A percentile compares a stretch with the other conserved stretches of the same genome.
Evolutionary conservation across 2,888 invertebrate genomes (phyloP).

Genomic region (Epistrophe grossulariae): DNA sequence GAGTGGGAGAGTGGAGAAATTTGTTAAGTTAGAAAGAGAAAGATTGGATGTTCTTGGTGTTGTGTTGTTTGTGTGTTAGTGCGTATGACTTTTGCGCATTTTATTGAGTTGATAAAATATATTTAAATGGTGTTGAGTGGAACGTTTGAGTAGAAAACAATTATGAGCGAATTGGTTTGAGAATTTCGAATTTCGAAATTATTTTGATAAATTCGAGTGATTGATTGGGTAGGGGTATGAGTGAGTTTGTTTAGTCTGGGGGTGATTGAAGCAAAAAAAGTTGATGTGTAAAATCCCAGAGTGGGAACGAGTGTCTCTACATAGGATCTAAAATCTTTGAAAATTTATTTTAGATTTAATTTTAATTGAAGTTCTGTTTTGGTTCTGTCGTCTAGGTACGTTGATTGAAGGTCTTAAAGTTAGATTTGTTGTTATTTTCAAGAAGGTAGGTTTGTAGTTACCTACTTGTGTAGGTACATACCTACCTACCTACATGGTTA

Average conservation of each 20-base stretch:
- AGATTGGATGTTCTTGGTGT: neutral
- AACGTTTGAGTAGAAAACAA: neutral
- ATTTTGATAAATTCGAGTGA: neutral
- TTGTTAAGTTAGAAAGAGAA: neutral
- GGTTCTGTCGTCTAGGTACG: no score
- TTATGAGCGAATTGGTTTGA: neutral
- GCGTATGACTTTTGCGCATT: constrained; percentile 34
- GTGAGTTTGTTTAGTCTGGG: neutral
- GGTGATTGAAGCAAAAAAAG: neutral
- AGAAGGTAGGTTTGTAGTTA: no score
- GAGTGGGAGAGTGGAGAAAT: constrained; percentile 35
- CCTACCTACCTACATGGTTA: no score
- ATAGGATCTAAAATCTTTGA: neutral
- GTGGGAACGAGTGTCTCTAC: neutral
- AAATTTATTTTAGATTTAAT: neutral
- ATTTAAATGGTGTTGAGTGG: constrained; percentile 38
- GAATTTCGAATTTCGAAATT: constrained; percentile 20
- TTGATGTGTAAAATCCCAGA: neutral
- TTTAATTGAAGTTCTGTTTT: no score
- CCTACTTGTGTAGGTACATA: no score
- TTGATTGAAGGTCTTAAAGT: no score
- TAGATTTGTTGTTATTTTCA: no score
- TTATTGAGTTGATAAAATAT: constrained; percentile 1
- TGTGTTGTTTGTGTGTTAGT: constrained; percentile 1
- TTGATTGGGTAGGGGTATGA: neutral